Conservation (phyloP, 2,888 invertebrate genomes). For the Agrotis clavis region DNA sequence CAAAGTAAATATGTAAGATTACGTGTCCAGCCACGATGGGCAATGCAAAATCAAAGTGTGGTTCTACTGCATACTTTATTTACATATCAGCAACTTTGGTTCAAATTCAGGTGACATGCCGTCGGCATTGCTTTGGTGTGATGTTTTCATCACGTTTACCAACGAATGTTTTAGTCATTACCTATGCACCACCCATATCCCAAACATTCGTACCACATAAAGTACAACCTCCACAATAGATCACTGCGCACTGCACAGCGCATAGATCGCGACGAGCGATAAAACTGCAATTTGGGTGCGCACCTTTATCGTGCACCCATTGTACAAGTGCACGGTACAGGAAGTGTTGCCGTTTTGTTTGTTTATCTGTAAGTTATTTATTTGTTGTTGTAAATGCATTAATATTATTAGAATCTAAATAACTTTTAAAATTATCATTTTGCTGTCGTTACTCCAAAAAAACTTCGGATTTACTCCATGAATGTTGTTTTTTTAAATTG, state of each 20-base stretch:
- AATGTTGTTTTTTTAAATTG: too few relatives aligned
- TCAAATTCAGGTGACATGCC: too few relatives aligned
- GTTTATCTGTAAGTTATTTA: slow-evolving; percentile 20
- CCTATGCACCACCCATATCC: neutral
- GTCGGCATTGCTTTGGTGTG: too few relatives aligned
- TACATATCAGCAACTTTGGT: too few relatives aligned
- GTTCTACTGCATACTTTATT: too few relatives aligned
- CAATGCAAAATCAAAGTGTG: too few relatives aligned
- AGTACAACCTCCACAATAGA: slow-evolving; percentile 69
- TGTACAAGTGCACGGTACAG: slow-evolving; percentile 42
- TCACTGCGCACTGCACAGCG: slow-evolving; percentile 67
- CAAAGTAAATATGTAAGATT: too few relatives aligned
- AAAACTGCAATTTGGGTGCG: slow-evolving; percentile 83
- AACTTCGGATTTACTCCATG: too few relatives aligned
- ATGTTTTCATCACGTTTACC: neutral
- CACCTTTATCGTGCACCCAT: slow-evolving; percentile 68
- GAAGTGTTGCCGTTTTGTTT: slow-evolving; percentile 30
- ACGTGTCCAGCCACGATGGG: too few relatives aligned
- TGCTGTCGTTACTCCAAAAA: too few relatives aligned
- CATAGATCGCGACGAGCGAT: slow-evolving; percentile 78
- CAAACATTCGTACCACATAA: slow-evolving; percentile 7
- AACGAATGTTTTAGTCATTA: neutral
- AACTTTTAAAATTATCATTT: neutral
- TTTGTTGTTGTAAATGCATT: neutral
- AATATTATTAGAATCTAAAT: neutral